Evolutionary conservation across 2,797 vertebrate species (phyloP).

Genomic region (Pipistrellus nathusii): DNA sequence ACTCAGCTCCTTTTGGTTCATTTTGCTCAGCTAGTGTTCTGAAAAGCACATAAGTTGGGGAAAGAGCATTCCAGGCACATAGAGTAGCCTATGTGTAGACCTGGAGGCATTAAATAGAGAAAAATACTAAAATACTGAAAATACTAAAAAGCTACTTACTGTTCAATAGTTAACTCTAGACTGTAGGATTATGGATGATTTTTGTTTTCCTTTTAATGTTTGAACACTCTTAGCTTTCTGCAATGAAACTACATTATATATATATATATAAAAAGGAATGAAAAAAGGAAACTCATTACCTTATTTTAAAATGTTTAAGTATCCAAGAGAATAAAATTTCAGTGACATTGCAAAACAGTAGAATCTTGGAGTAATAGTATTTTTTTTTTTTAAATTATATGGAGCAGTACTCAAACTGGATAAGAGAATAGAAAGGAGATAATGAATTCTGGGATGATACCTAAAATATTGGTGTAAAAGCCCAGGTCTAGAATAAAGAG

Average conservation of each 20-base stretch:
- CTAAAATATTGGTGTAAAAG: neutral
- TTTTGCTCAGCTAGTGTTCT: neutral
- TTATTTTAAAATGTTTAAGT: constrained; percentile 37
- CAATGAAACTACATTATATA: neutral
- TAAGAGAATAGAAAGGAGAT: neutral
- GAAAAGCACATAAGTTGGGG: neutral
- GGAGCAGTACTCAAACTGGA: neutral
- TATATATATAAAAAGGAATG: neutral
- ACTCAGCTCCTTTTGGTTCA: neutral
- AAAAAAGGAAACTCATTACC: neutral
- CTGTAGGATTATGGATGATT: neutral
- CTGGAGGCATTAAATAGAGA: neutral
- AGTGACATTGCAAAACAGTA: neutral
- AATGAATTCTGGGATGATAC: neutral
- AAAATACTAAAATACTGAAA: constrained; percentile 20
- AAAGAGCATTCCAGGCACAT: neutral
- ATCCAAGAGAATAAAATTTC: neutral
- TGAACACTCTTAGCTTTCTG: neutral
- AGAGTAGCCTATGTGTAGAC: neutral
- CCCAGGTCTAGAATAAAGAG: neutral
- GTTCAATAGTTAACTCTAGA: neutral
- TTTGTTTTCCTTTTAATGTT: neutral
- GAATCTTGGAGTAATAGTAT: neutral
- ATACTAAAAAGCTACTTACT: neutral
- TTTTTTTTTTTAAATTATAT: neutral